These are phyloP conservation scores for Drosophila ogumai DNA, from an alignment of 1,140 invertebrate genomes.

Conservation along the genomic window DNA sequence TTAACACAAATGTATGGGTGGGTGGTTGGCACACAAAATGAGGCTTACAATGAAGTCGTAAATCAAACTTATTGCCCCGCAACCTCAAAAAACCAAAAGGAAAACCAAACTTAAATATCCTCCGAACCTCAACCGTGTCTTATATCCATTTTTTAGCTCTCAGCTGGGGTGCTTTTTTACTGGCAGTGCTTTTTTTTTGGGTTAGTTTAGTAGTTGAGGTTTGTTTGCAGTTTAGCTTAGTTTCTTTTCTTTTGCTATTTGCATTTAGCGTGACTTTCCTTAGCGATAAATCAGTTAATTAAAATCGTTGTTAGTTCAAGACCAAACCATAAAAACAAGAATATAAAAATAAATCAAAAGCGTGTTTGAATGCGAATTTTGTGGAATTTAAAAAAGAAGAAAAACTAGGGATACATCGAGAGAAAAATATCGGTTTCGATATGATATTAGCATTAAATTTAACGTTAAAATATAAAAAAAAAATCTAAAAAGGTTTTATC, in stretches of 20 bases:
- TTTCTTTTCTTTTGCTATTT: neutral
- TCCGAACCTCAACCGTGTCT: slow-evolving; percentile 9
- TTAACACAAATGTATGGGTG: slow-evolving; percentile 54
- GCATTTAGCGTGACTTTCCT: slow-evolving; percentile 15
- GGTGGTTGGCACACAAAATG: slow-evolving; percentile 39
- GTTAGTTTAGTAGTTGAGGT: slow-evolving; percentile 43
- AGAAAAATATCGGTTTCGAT: neutral
- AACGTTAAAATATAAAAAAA: no score
- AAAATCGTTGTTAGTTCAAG: slow-evolving; percentile 24
- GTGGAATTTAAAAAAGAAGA: slow-evolving; percentile 11
- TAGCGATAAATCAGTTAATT: slow-evolving; percentile 29
- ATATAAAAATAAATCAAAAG: slow-evolving; percentile 5
- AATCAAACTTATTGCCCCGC: slow-evolving; percentile 41
- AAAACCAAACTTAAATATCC: slow-evolving; percentile 1
- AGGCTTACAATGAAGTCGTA: slow-evolving; percentile 39
- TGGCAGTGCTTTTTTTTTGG: slow-evolving; percentile 27
- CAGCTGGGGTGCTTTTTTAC: slow-evolving; percentile 14
- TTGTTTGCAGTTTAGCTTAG: slow-evolving; percentile 25
- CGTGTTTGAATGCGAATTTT: slow-evolving; percentile 49
- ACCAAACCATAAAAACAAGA: slow-evolving; percentile 18
- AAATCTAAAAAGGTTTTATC: no score
- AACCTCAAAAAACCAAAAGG: slow-evolving; percentile 22
- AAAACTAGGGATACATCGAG: neutral
- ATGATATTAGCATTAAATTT: neutral
- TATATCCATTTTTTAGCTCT: neutral